A percentile compares a stretch with the other conserved stretches of the same genome.
These are phyloP conservation scores for Stenodema calcarata DNA, from an alignment of 2,888 invertebrate species.

Conservation along the genomic window DNA sequence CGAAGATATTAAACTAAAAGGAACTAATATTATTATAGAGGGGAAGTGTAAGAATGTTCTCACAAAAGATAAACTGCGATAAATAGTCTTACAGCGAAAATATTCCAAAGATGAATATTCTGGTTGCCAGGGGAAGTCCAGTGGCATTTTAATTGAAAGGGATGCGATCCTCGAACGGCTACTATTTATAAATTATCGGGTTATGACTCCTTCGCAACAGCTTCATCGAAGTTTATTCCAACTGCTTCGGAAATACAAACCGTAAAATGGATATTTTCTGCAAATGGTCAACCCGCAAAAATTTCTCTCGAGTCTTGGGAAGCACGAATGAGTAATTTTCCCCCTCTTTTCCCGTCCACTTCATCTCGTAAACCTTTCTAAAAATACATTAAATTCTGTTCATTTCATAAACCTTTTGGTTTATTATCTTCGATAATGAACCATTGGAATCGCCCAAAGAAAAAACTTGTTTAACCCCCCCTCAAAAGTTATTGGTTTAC, in stretches of 20 bases:
- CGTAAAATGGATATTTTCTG: conserved; percentile 10
- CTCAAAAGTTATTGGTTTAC: too few species aligned
- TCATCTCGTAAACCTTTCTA: too few species aligned
- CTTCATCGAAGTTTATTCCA: conserved; percentile 10
- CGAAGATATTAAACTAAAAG: too few species aligned
- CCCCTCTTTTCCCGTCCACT: too few species aligned
- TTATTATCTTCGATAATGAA: too few species aligned
- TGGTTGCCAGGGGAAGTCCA: neutral
- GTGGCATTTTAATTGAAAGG: neutral
- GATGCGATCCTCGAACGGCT: neutral
- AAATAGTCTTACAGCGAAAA: neutral
- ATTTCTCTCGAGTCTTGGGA: neutral
- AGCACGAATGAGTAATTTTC: neutral
- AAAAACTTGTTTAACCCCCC: too few species aligned
- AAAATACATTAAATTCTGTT: too few species aligned
- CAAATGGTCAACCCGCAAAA: neutral
- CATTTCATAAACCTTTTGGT: too few species aligned
- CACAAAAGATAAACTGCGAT: neutral
- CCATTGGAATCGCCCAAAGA: too few species aligned
- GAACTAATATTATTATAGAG: neutral
- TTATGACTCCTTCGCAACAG: neutral
- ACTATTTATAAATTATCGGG: neutral
- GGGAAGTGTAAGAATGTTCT: neutral
- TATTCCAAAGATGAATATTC: neutral
- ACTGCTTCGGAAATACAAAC: neutral